These are phyloP conservation scores for Diorhabda sublineata DNA, from an alignment of 1,140 invertebrate genomes.

Conservation along the genomic window DNA sequence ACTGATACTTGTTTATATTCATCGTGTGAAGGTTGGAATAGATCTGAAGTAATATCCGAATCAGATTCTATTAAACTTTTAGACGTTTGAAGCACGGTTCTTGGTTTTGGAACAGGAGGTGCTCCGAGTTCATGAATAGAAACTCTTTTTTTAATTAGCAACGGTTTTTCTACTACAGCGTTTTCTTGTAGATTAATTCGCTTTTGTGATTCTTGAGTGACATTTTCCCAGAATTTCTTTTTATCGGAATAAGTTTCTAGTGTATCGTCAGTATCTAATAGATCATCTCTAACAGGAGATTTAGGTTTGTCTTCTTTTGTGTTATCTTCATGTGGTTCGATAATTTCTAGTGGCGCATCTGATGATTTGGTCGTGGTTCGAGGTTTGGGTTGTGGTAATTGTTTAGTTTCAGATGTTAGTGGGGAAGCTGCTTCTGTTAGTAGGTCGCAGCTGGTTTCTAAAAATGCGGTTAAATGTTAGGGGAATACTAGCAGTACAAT, in stretches of 20 bases:
- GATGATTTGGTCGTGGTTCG: conserved; percentile 33
- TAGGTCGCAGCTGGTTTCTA: conserved; percentile 45
- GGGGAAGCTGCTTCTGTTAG: conserved; percentile 38
- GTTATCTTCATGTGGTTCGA: conserved; percentile 12
- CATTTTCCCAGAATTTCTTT: conserved; percentile 52
- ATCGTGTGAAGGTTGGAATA: neutral
- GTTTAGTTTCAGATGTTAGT: conserved; percentile 36
- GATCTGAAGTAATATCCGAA: conserved; percentile 4
- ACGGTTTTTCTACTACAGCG: conserved; percentile 29
- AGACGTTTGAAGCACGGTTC: conserved; percentile 34
- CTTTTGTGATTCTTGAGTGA: conserved; percentile 38
- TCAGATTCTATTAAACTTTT: conserved; percentile 27
- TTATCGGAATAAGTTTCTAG: conserved; percentile 46
- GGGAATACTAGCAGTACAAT: conserved; percentile 41
- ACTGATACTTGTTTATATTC: conserved; percentile 9
- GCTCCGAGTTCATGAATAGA: conserved; percentile 39
- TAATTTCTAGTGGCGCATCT: conserved; percentile 25
- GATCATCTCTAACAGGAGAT: conserved; percentile 40
- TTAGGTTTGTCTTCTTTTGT: conserved; percentile 35
- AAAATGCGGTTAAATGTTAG: conserved; percentile 47
- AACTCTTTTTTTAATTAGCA: conserved; percentile 33
- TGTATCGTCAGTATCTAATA: conserved; percentile 33
- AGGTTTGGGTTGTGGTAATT: conserved; percentile 45
- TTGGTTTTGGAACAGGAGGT: conserved; percentile 48
- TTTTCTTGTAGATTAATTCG: conserved; percentile 37